These are phyloP conservation scores for Actinopyga echinites DNA, from an alignment of 53 echinoderm and acorn worm species.

Conservation along the genomic window DNA sequence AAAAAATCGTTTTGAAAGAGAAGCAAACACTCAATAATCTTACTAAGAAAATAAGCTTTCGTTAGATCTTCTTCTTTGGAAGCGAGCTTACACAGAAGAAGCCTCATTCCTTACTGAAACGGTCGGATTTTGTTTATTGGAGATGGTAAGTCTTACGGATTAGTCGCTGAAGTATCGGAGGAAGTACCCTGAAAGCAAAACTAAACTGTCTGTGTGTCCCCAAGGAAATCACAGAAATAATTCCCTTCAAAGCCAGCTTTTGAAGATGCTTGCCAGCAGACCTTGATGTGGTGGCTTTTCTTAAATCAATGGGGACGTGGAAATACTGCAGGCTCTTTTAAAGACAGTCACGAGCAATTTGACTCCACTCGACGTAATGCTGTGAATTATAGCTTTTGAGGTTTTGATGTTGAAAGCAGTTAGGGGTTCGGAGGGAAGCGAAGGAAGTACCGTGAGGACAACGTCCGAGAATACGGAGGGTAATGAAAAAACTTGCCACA, in stretches of 20 bases:
- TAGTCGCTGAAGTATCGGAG: slow-evolving; percentile 3
- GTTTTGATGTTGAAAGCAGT: no score
- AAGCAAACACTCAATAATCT: no score
- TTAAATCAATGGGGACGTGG: slow-evolving; percentile 18
- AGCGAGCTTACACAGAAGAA: no score
- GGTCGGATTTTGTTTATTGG: slow-evolving; percentile 18
- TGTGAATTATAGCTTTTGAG: not conserved
- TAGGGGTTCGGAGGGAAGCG: no score
- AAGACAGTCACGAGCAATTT: slow-evolving; percentile 25
- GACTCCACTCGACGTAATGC: slow-evolving; percentile 27
- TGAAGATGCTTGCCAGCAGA: no score
- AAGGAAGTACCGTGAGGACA: no score
- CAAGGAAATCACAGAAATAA: slow-evolving; percentile 26
- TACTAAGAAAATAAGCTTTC: no score
- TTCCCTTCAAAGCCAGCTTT: not conserved
- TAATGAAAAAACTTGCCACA: no score
- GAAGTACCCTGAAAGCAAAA: slow-evolving; percentile 14
- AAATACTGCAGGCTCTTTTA: slow-evolving; percentile 3
- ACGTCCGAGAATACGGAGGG: no score
- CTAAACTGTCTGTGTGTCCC: slow-evolving; percentile 17
- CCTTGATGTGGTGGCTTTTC: slow-evolving; percentile 24
- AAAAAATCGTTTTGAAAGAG: no score
- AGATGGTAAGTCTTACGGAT: slow-evolving; percentile 17
- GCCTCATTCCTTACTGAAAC: no score
- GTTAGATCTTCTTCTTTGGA: no score